Evolutionary conservation across 2,113 vertebrate genomes (phyloP).

Genomic region (Mobula hypostoma): DNA sequence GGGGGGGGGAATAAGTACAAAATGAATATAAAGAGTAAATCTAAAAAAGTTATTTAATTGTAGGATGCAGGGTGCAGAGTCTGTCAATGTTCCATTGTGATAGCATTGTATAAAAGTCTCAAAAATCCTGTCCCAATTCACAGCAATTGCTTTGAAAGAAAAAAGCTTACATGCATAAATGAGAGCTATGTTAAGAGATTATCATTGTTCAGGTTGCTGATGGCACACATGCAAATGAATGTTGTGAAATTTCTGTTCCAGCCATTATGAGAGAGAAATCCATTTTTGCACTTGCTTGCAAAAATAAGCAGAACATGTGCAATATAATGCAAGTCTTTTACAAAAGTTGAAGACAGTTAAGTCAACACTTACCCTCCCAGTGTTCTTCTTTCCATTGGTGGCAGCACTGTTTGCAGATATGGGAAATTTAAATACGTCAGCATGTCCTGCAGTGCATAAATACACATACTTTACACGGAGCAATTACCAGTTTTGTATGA

Average conservation of each 20-base stretch:
- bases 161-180: background rate
- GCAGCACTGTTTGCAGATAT: background rate
- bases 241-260: background rate
- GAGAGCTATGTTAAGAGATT: background rate
- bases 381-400: background rate
- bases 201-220: background rate
- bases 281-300: background rate
- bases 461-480: background rate
- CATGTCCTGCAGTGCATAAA: background rate
- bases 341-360: background rate
- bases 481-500: background rate
- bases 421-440: conserved; percentile 6
- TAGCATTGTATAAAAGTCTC: background rate
- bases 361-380: background rate
- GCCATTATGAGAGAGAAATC: background rate
- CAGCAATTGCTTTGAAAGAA: background rate
- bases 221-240: background rate
- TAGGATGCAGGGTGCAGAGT: background rate
- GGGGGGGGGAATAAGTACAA: too few relatives aligned
- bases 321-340: background rate
- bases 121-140: background rate
- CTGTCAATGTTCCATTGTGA: background rate
- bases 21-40: too few relatives aligned
- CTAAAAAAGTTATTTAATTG: background rate
- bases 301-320: background rate